Evolutionary conservation across 2,888 invertebrate genomes (phyloP), one percentile per base, ranked within the genome.

Genomic region (Scaptodrosophila latifasciaeformis): DNA sequence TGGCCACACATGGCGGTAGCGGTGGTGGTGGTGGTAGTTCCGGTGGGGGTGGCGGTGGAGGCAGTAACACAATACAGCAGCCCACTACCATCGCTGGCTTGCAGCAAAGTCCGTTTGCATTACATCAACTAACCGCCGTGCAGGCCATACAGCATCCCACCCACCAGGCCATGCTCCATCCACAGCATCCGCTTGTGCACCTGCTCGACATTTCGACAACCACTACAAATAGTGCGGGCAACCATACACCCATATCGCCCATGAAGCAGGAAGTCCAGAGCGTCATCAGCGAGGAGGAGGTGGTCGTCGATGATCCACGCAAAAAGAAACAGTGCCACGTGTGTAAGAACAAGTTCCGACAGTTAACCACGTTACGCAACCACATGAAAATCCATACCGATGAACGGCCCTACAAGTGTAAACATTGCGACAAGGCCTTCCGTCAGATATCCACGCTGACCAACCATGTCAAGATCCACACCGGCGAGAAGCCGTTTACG

Each of bases 301-400:
- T 68, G 37, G 67, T 81, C 17, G 83, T 83, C 19, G 84, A 83
- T 60, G 83, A 83, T 81, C 83, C 83, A 21, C 84, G 83, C 10
- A 83, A 83, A 49, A 83, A 83, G 67, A 83, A 83, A 58, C 76
- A 83, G 65, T 83, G 83, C 78, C 84, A 83, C 82, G 82, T 83
- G 58, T 83, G 83, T 70, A 83, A 83, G 60, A 83, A 83, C 51
- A 83, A 84, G 57, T 83, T 83, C 72, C 80, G 83, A 13, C 83
- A 83, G 45, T 53, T 83, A 56, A 83, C 83, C 45, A 83, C 83
- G 54, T 77, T 83, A 70, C 79, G 83, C 66, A 83, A 83, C 59
- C 83, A 83, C 58, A 84, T 83, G 83, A 83, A 83, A 62, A 83
- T 83, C 48, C 83, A 83, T 49, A 84, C 83, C 27, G 83, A 83